These are phyloP conservation scores for Zaprionus tsacasi DNA, from an alignment of 1,140 invertebrate species.

Conservation along the genomic window DNA sequence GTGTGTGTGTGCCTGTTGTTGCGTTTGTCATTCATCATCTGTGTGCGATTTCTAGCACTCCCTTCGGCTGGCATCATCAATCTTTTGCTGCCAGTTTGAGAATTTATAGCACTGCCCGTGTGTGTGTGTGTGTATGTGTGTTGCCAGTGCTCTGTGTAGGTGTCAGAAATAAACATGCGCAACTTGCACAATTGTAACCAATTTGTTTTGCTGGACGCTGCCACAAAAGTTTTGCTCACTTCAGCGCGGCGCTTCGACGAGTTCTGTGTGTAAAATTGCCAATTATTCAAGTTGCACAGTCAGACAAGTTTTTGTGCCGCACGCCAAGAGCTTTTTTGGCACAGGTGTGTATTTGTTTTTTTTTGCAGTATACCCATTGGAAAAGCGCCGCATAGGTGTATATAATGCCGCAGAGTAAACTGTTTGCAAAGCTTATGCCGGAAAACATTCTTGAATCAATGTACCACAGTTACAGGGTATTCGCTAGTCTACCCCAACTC, in stretches of 20 bases:
- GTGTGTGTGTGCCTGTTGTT: conserved; percentile 55
- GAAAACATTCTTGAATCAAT: no score
- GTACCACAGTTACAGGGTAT: conserved; percentile 2
- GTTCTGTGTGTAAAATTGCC: conserved; percentile 58
- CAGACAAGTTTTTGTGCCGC: conserved; percentile 51
- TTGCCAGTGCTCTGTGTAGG: conserved; percentile 46
- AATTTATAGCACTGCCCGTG: conserved; percentile 57
- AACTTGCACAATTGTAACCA: conserved; percentile 48
- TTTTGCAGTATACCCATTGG: not conserved
- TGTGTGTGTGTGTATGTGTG: conserved; percentile 14
- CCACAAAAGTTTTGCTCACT: conserved; percentile 33
- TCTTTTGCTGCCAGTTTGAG: conserved; percentile 48
- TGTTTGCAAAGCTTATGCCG: no score
- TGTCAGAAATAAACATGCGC: conserved; percentile 43
- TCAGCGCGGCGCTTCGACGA: conserved; percentile 11
- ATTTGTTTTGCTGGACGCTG: conserved; percentile 30
- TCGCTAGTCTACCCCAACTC: not conserved
- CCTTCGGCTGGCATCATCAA: conserved; percentile 63
- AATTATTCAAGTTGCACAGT: conserved; percentile 68
- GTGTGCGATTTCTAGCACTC: conserved; percentile 65
- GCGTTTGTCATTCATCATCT: conserved; percentile 70
- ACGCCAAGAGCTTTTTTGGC: not conserved
- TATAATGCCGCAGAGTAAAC: no score
- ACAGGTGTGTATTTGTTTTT: conserved; percentile 3
- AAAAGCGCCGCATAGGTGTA: no score